phyloP scores from a whole-genome alignment of 2,888 invertebrate species.

The Tachina fera region DNA sequence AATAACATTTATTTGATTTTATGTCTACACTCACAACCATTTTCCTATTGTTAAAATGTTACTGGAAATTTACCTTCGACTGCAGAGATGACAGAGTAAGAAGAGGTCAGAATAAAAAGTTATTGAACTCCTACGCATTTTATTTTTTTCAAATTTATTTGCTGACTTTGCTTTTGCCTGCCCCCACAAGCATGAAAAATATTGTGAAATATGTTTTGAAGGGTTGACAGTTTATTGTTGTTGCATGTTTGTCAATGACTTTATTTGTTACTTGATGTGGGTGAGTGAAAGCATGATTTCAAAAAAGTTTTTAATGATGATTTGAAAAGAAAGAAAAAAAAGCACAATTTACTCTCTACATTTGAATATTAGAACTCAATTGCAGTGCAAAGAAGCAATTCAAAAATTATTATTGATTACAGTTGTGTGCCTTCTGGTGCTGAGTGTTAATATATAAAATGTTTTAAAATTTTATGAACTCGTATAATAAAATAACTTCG shows the following conservation, averaged over 20 bases:
- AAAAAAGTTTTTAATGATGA: constrained; percentile 1
- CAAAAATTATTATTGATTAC: not conserved
- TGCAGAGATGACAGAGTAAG: not conserved
- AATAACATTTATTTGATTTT: constrained; percentile 30
- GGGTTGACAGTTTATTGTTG: constrained; percentile 21
- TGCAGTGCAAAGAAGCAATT: not conserved
- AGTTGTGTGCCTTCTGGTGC: too few species aligned
- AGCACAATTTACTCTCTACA: too few species aligned
- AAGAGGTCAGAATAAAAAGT: not conserved
- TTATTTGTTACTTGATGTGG: not conserved
- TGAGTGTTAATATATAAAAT: too few species aligned
- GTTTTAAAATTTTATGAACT: too few species aligned
- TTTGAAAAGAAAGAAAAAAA: constrained; percentile 5
- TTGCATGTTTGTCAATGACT: not conserved
- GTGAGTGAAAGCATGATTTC: not conserved
- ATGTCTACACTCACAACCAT: not conserved
- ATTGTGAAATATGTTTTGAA: constrained; percentile 38
- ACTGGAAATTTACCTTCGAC: constrained; percentile 46
- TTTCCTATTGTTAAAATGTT: not conserved
- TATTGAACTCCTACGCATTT: constrained; percentile 45
- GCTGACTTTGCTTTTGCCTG: not conserved
- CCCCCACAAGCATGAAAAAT: not conserved
- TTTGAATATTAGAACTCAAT: not conserved
- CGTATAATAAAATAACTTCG: not conserved
- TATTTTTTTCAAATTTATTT: constrained; percentile 18